These are phyloP conservation scores for Synanthedon vespiformis DNA, from an alignment of 2,888 invertebrate genomes.

Conservation along the genomic window DNA sequence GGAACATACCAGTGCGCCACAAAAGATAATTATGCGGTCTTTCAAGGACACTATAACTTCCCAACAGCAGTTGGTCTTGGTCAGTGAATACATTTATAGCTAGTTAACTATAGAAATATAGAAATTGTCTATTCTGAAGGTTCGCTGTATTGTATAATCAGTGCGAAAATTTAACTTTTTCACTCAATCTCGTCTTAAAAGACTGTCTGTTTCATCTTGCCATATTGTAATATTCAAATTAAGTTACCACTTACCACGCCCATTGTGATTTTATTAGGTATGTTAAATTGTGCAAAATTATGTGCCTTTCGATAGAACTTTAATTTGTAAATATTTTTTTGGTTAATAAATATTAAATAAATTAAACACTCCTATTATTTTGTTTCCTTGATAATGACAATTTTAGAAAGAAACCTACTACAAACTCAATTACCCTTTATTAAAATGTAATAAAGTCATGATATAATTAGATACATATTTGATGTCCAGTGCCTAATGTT, in stretches of 20 bases:
- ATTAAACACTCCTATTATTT: too few species aligned
- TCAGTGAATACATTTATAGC: slow-evolving; percentile 24
- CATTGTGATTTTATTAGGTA: too few species aligned
- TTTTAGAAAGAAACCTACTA: too few species aligned
- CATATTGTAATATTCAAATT: neutral
- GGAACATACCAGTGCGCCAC: slow-evolving; percentile 56
- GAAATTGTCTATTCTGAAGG: neutral
- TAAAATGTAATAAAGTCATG: too few species aligned
- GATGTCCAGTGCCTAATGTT: too few species aligned
- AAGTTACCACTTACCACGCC: neutral
- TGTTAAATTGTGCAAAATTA: slow-evolving; percentile 1
- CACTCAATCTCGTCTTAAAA: neutral
- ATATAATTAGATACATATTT: too few species aligned
- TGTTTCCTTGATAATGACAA: too few species aligned
- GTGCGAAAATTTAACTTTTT: too few species aligned
- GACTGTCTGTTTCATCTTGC: neutral
- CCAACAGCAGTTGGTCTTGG: slow-evolving; percentile 60
- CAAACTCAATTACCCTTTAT: too few species aligned
- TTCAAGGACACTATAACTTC: slow-evolving; percentile 63
- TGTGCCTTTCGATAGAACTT: neutral
- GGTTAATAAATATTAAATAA: too few species aligned
- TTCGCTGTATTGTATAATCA: too few species aligned
- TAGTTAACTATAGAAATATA: neutral
- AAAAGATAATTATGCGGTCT: slow-evolving; percentile 59
- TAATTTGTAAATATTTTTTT: too few species aligned